Conservation (phyloP, 2,888 invertebrate species). For the Diaphora mendica region DNA sequence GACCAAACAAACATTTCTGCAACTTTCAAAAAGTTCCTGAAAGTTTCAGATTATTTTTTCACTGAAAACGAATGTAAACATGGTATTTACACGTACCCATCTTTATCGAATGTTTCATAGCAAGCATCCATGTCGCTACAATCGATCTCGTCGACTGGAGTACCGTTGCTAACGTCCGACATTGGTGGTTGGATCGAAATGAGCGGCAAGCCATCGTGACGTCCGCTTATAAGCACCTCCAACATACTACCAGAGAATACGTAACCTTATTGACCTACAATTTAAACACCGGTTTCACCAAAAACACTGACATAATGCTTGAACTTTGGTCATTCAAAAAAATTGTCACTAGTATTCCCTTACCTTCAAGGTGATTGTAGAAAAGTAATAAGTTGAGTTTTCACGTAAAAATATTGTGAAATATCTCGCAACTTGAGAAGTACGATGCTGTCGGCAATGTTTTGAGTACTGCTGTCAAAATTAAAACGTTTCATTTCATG, state of each 20-base stretch:
- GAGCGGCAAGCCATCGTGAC: conserved; percentile 67
- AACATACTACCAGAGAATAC: conserved; percentile 70
- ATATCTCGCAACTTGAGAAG: conserved; percentile 32
- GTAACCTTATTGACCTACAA: conserved; percentile 61
- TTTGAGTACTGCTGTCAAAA: conserved; percentile 18
- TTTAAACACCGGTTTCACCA: conserved; percentile 50
- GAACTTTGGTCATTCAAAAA: neutral
- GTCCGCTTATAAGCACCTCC: conserved; percentile 74
- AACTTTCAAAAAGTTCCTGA: conserved; percentile 11
- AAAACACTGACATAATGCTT: conserved; percentile 23
- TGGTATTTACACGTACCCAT: conserved; percentile 88
- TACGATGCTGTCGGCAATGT: conserved; percentile 5
- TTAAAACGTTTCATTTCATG: conserved; percentile 15
- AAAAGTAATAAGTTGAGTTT: conserved; percentile 14
- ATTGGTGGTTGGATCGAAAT: conserved; percentile 81
- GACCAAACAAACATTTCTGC: conserved; percentile 1
- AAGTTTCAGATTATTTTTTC: conserved; percentile 24
- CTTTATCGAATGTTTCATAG: conserved; percentile 95
- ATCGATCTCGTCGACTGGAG: conserved; percentile 83
- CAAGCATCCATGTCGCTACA: conserved; percentile 94
- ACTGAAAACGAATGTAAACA: conserved; percentile 23
- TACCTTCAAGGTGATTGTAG: conserved; percentile 18
- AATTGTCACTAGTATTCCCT: neutral
- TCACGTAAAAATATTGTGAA: conserved; percentile 36
- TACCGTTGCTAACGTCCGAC: conserved; percentile 77